Conservation (phyloP, 2,888 invertebrate species). For the Hypolimnas misippus region DNA sequence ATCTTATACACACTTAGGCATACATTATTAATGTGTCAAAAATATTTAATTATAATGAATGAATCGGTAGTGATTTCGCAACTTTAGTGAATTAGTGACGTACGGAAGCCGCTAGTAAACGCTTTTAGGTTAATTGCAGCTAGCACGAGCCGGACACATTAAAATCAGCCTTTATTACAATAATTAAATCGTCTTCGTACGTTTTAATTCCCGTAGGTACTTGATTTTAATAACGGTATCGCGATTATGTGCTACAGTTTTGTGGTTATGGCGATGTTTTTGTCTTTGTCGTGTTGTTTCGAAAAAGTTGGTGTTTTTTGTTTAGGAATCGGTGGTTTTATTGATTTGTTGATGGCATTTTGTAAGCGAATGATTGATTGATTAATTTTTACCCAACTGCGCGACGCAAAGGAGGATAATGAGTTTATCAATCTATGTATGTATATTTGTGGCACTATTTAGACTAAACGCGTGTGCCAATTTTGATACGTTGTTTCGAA, state of each 20-base stretch:
- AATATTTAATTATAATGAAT: not conserved
- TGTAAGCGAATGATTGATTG: no score
- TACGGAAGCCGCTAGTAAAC: conserved; percentile 25
- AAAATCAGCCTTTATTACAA: conserved; percentile 32
- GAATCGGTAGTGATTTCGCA: conserved; percentile 23
- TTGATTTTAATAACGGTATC: conserved; percentile 11
- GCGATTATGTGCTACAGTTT: not conserved
- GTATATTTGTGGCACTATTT: no score
- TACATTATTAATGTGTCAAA: not conserved
- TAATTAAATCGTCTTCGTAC: conserved; percentile 28
- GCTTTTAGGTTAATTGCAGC: conserved; percentile 34
- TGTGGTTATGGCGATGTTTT: no score
- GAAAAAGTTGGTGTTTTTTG: no score
- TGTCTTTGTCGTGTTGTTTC: no score
- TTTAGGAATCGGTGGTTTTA: no score
- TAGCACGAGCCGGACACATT: conserved; percentile 19
- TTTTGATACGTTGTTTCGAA: no score
- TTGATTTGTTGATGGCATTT: no score
- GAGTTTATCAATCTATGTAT: no score
- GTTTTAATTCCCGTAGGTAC: conserved; percentile 21
- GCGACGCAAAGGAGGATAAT: no score
- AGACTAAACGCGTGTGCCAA: no score
- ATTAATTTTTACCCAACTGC: no score
- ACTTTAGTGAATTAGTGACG: conserved; percentile 14
- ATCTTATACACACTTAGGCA: not conserved